Evolutionary conservation across 2,113 vertebrate genomes (phyloP), one percentile per base, ranked within the genome.

Genomic region (Phalacrocorax carbo): DNA sequence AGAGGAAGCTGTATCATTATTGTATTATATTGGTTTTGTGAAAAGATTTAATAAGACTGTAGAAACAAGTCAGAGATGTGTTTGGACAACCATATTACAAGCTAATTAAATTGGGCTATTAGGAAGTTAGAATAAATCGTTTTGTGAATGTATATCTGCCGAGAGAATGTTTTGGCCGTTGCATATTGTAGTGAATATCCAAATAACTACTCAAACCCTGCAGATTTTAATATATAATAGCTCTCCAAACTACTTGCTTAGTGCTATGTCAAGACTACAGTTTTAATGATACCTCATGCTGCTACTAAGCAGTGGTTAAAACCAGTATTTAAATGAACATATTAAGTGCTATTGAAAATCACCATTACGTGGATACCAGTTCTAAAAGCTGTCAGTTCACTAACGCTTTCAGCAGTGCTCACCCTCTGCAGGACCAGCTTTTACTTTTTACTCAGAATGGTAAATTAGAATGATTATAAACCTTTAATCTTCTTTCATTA

Each of bases 381-480:
- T 91, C 49, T 73, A 58, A 54, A 58, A 90, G 42, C 86, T 91
- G 79, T 77, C 66, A 77, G 88, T 75, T 68, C 57, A 88, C 83
- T 82, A 52, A 88, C 73, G 60, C 73, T 96, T 96, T 96, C 83
- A 97, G 70, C 46, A 71, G 49, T 2, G 10, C 80, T 94, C 46
- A 34, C 75, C 65, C 65, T 66, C 86, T 91, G 96, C 76, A 86
- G 76, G 44, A 54, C 84, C 90, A 95, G 76, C 70, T 96, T 96
- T 88, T 88, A 52, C 75, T 44, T 91, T 71, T 78, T 92, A 55
- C 55, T 92, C 49, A 82, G 73, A 93, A 94, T 73, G 91, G 94
- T 94, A 95, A 97, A 96, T 95, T 68, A 85, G 93, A 82, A 91
- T 92, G 57, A 95, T 97, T 96, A 93, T 93, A 95, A 97, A 95